Conservation (phyloP, 2,113 vertebrate genomes). For the Martes martes region DNA sequence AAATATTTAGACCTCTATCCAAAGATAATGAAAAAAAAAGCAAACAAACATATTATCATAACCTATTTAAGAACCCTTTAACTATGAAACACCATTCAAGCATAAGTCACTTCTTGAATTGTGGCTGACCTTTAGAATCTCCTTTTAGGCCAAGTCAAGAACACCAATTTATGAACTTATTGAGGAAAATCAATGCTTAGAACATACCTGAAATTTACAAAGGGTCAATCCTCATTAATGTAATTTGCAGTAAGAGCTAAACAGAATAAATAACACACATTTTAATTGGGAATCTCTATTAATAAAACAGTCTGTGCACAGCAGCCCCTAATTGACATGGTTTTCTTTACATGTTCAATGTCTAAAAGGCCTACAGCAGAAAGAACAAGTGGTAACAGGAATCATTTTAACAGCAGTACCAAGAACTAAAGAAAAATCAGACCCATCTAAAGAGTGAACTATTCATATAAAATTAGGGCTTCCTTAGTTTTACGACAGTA, state of each 20-base stretch:
- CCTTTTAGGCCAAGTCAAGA: background rate
- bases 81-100: background rate
- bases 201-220: background rate
- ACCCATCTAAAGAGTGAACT: constrained; percentile 9
- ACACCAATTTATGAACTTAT: background rate
- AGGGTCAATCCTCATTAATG: background rate
- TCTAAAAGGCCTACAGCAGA: background rate
- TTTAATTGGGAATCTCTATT: constrained; percentile 9
- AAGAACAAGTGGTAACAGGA: constrained; percentile 24
- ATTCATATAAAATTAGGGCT: constrained; percentile 7
- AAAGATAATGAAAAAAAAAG: background rate
- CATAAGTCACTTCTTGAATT: background rate
- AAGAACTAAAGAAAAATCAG: background rate
- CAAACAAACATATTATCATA: background rate
- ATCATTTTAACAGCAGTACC: constrained; percentile 39
- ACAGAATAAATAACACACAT: background rate
- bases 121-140: background rate
- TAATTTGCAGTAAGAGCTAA: constrained; percentile 29
- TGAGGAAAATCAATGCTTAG: background rate
- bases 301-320: background rate
- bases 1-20: background rate
- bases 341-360: constrained; percentile 15
- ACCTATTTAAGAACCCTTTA: background rate
- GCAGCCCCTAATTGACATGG: background rate
- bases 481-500: background rate